These are phyloP conservation scores for Ptiloglossa arizonensis DNA, from an alignment of 1,140 invertebrate genomes.

Conservation along the genomic window DNA sequence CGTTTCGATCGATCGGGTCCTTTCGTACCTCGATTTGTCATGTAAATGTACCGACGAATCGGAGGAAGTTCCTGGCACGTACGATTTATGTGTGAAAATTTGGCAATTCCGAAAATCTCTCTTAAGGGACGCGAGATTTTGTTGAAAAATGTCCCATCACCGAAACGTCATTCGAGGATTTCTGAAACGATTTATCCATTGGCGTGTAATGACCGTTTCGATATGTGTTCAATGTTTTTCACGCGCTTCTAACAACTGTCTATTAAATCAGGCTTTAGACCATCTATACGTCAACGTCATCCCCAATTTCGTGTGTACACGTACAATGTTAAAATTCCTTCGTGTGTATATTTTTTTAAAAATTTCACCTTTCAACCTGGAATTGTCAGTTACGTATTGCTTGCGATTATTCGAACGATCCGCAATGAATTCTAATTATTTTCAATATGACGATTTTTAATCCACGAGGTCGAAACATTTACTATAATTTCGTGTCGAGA, in stretches of 20 bases:
- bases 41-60: neutral
- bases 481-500: no score
- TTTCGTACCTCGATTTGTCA: neutral
- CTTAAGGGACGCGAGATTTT: neutral
- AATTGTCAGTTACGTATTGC: neutral
- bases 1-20: conserved; percentile 4
- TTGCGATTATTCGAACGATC: neutral
- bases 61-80: neutral
- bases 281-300: conserved; percentile 9
- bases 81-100: neutral
- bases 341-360: neutral
- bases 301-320: conserved; percentile 1
- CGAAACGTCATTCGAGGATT: neutral
- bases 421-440: no score
- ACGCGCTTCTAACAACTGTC: neutral
- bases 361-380: neutral
- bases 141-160: neutral
- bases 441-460: no score
- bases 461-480: no score
- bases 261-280: conserved; percentile 17
- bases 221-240: neutral
- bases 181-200: neutral
- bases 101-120: conserved; percentile 5
- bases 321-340: no score
- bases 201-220: neutral